Evolutionary conservation across 2,113 vertebrate genomes (phyloP).

Genomic region (Collichthys lucidus): DNA sequence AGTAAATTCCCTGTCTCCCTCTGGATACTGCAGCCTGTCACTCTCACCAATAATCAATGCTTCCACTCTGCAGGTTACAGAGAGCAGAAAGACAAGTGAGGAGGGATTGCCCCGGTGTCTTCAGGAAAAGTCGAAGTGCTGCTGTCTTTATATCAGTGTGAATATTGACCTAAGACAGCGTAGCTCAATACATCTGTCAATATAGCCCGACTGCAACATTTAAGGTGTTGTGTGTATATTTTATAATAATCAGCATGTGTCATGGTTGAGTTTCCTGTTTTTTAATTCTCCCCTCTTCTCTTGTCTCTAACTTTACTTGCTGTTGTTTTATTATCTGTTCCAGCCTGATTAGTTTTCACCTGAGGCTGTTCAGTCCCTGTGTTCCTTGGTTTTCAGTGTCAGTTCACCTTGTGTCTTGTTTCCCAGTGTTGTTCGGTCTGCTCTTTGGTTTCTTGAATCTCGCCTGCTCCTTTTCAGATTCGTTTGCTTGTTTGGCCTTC

Average conservation of each 20-base stretch:
- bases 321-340: too few species aligned
- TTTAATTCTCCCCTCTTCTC: too few species aligned
- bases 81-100: neutral
- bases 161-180: neutral
- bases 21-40: slow-evolving; percentile 3
- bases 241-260: neutral
- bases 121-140: neutral
- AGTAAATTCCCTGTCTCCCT: neutral
- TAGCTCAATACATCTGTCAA: neutral
- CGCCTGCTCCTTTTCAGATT: too few species aligned
- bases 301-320: too few species aligned
- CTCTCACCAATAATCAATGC: slow-evolving; percentile 17
- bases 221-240: neutral
- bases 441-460: too few species aligned
- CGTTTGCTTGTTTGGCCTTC: too few species aligned
- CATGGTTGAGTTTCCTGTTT: too few species aligned
- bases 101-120: neutral
- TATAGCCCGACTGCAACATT: neutral
- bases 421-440: too few species aligned
- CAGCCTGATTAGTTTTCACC: too few species aligned
- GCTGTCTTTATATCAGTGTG: neutral
- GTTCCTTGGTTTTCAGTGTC: too few species aligned
- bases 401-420: too few species aligned
- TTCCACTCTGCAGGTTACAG: neutral
- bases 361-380: too few species aligned